Evolutionary conservation across 2,888 invertebrate genomes (phyloP).

Genomic region (Miltochrista miniata): DNA sequence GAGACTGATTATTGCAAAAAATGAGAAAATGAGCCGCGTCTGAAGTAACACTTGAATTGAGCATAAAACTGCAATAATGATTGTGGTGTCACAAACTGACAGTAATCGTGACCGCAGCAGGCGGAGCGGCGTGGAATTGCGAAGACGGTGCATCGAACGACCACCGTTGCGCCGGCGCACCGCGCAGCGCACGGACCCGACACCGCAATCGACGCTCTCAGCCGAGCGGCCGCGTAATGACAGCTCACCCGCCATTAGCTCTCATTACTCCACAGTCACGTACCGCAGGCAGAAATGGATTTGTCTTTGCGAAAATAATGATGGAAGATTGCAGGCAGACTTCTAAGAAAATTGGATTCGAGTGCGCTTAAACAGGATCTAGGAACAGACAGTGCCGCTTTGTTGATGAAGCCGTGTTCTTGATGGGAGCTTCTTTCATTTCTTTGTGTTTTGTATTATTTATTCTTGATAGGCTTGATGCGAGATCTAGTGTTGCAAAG

Average conservation of each 20-base stretch:
- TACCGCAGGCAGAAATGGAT: conserved; percentile 79
- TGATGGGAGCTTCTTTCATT: conserved; percentile 21
- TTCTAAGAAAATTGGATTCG: conserved; percentile 79
- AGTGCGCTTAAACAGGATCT: conserved; percentile 71
- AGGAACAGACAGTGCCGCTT: conserved; percentile 46
- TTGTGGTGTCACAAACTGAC: conserved; percentile 53
- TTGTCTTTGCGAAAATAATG: conserved; percentile 83
- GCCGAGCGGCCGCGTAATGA: conserved; percentile 66
- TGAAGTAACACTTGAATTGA: conserved; percentile 39
- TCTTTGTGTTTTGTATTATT: conserved; percentile 14
- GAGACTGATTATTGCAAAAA: conserved; percentile 25
- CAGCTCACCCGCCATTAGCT: conserved; percentile 73
- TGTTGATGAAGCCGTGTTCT: conserved; percentile 25
- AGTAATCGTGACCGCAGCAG: conserved; percentile 48
- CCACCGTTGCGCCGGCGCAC: conserved; percentile 17
- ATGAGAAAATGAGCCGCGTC: conserved; percentile 23
- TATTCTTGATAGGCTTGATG: neutral
- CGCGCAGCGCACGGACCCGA: conserved; percentile 24
- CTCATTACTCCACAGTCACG: conserved; percentile 81
- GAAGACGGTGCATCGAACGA: conserved; percentile 29
- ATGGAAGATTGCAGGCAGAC: conserved; percentile 80
- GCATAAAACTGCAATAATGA: conserved; percentile 47
- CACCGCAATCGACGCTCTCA: conserved; percentile 39
- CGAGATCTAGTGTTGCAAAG: neutral
- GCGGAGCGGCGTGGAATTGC: conserved; percentile 29